Percentiles rank a stretch among this genome's conserved stretches.
These are phyloP conservation scores for Drosophila dunni DNA, from an alignment of 1,140 invertebrate species.

Conservation along the genomic window DNA sequence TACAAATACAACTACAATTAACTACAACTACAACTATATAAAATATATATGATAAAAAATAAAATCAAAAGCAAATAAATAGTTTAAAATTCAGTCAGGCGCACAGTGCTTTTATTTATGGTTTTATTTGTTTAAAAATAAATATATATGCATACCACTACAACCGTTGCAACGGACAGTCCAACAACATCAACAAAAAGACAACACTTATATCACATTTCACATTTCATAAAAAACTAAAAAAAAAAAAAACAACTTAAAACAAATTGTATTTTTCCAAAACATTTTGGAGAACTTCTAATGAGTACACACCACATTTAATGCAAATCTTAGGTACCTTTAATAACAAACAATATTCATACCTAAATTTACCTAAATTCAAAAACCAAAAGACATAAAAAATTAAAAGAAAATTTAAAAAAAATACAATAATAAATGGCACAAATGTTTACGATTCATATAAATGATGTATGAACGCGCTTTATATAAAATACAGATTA, in stretches of 20 bases:
- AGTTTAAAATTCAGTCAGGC: conserved; percentile 56
- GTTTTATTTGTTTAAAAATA: conserved; percentile 30
- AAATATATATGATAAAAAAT: conserved; percentile 30
- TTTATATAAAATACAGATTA: conserved; percentile 53
- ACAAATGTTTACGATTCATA: conserved; percentile 65
- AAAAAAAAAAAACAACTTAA: conserved; percentile 34
- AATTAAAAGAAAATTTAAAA: conserved; percentile 25
- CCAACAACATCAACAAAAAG: conserved; percentile 59
- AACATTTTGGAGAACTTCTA: conserved; percentile 30
- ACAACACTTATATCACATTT: conserved; percentile 75
- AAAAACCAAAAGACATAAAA: conserved; percentile 25
- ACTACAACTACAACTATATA: conserved; percentile 34
- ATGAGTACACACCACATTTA: conserved; percentile 49
- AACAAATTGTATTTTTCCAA: conserved; percentile 30
- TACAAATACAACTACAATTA: conserved; percentile 34
- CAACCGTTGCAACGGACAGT: conserved; percentile 27
- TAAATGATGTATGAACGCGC: conserved; percentile 53
- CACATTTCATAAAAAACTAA: conserved; percentile 59
- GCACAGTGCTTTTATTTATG: conserved; percentile 67
- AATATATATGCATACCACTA: conserved; percentile 22
- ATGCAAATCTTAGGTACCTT: conserved; percentile 80
- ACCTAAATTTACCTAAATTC: conserved; percentile 28
- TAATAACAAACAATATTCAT: conserved; percentile 70
- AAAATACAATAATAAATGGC: conserved; percentile 32
- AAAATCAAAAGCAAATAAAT: conserved; percentile 24